A percentile compares a stretch with the other conserved stretches of the same genome.
phyloP scores from a whole-genome alignment of 2,888 invertebrate species.

The Drosophila kuntzei region DNA sequence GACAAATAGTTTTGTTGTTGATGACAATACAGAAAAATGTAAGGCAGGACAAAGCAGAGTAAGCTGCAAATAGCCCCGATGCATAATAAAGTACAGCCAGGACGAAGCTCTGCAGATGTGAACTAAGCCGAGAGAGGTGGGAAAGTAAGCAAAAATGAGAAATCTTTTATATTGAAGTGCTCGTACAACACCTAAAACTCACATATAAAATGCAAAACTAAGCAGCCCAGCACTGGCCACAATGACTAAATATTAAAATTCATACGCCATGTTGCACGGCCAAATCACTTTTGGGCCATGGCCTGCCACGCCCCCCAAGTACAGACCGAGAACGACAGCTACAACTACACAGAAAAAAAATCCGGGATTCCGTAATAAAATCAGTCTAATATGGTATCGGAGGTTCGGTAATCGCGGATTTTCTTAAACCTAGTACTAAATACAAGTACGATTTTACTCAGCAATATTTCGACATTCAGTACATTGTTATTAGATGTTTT shows the following conservation, averaged over 20 bases:
- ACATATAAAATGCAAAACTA: constrained; percentile 56
- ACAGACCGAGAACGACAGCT: constrained; percentile 24
- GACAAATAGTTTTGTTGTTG: constrained; percentile 79
- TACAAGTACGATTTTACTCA: too few species aligned
- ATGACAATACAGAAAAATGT: constrained; percentile 79
- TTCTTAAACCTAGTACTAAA: too few species aligned
- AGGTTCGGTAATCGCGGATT: too few species aligned
- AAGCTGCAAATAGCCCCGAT: constrained; percentile 65
- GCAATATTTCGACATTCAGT: too few species aligned
- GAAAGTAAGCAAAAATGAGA: constrained; percentile 41
- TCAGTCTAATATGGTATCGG: too few species aligned
- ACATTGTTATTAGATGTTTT: too few species aligned
- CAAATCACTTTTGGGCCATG: constrained; percentile 66
- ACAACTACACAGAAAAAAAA: too few species aligned
- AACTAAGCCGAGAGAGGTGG: constrained; percentile 12
- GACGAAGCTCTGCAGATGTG: constrained; percentile 22
- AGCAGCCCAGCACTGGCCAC: constrained; percentile 43
- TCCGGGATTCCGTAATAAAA: too few species aligned
- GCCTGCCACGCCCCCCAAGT: constrained; percentile 16
- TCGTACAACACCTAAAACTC: constrained; percentile 18
- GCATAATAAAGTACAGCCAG: constrained; percentile 62
- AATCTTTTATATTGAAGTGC: constrained; percentile 46
- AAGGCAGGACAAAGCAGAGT: constrained; percentile 64
- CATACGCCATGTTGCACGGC: constrained; percentile 78
- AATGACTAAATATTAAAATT: constrained; percentile 78